Evolutionary conservation across 2,888 invertebrate genomes (phyloP).

Genomic region (Eristalis tenax): DNA sequence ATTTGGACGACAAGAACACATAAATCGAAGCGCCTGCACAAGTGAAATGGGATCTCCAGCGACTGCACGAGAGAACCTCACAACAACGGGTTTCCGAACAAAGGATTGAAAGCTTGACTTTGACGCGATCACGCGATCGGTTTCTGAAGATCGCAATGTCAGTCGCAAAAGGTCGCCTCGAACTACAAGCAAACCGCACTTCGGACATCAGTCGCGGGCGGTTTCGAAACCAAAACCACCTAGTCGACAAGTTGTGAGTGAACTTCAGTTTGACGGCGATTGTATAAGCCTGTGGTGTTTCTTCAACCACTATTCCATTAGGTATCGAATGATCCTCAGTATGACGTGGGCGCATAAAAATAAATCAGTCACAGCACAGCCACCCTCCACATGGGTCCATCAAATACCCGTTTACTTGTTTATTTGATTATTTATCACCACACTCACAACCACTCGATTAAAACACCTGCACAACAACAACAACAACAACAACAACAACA

Average conservation of each 20-base stretch:
- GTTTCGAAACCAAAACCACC: background rate
- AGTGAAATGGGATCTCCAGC: background rate
- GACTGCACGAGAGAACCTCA: no score
- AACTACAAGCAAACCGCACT: background rate
- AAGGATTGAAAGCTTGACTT: background rate
- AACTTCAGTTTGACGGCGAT: background rate
- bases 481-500: slow-evolving; percentile 30
- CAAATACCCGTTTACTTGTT: slow-evolving; percentile 17
- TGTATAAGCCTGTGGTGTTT: background rate
- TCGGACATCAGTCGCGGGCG: background rate
- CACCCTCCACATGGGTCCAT: background rate
- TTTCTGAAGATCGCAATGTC: background rate
- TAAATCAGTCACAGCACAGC: background rate
- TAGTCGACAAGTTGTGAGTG: background rate
- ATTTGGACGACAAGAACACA: background rate
- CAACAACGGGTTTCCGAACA: background rate
- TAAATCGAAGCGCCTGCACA: background rate
- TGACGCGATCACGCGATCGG: background rate
- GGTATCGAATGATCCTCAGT: background rate
- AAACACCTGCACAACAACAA: slow-evolving; percentile 36
- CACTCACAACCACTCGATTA: background rate
- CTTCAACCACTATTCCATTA: background rate
- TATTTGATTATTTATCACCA: slow-evolving; percentile 28
- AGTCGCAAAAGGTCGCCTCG: background rate
- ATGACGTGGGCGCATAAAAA: slow-evolving; percentile 11